These are phyloP conservation scores for Globia sparganii DNA, from an alignment of 2,888 invertebrate species.

Conservation along the genomic window DNA sequence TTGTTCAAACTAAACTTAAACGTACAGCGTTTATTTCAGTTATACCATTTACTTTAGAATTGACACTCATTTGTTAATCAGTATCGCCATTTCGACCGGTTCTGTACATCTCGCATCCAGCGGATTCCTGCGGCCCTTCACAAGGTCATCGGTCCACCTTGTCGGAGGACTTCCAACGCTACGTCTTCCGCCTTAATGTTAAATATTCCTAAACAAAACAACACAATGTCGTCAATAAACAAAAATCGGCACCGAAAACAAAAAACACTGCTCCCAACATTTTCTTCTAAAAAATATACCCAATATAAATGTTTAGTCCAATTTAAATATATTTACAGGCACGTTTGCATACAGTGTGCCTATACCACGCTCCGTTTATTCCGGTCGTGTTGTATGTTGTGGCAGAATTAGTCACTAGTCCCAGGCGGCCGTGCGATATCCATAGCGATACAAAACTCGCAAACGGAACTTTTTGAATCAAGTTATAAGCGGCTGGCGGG, in stretches of 20 bases:
- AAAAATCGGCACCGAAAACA: constrained; percentile 10
- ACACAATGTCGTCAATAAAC: background rate
- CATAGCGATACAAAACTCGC: constrained; percentile 57
- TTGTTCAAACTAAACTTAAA: too few species aligned
- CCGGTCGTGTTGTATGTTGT: constrained; percentile 67
- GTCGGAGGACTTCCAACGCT: background rate
- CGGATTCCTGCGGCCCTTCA: background rate
- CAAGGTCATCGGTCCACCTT: background rate
- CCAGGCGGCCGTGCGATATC: constrained; percentile 73
- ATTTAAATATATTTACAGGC: constrained; percentile 57
- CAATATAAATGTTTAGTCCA: constrained; percentile 47
- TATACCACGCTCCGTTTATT: constrained; percentile 64
- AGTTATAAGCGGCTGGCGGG: constrained; percentile 15
- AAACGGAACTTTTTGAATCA: constrained; percentile 5
- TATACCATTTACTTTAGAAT: background rate
- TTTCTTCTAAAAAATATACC: constrained; percentile 34
- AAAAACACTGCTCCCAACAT: constrained; percentile 31
- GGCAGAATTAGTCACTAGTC: constrained; percentile 75
- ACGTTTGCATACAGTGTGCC: constrained; percentile 43
- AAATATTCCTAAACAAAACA: background rate
- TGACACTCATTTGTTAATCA: background rate
- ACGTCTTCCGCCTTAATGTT: background rate
- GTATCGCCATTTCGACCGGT: background rate
- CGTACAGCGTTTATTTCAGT: background rate
- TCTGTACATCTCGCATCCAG: background rate